Conservation (phyloP, 2,888 invertebrate species). For the Acanthopleura granulata region DNA sequence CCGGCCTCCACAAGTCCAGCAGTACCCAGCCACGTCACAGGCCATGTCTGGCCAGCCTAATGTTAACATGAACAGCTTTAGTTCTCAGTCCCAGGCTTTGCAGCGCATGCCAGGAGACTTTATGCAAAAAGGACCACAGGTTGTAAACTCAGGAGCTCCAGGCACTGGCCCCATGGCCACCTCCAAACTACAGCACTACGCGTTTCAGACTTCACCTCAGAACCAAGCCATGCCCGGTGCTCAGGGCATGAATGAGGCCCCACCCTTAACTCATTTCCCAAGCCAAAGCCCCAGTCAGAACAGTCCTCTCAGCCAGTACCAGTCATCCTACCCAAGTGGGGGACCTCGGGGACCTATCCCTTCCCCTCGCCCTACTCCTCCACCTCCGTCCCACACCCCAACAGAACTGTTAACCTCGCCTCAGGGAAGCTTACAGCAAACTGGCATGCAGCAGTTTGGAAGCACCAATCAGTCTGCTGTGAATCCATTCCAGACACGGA, state of each 20-base stretch:
- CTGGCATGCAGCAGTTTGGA: slow-evolving; percentile 40
- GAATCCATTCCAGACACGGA: slow-evolving; percentile 4
- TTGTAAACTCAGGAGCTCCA: neutral
- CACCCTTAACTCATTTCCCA: slow-evolving; percentile 44
- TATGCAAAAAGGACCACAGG: slow-evolving; percentile 8
- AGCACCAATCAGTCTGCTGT: slow-evolving; percentile 8
- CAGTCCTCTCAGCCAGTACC: slow-evolving; percentile 19
- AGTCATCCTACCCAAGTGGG: slow-evolving; percentile 30
- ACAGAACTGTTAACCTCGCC: slow-evolving; percentile 33
- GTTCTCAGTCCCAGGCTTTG: neutral
- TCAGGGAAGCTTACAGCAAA: slow-evolving; percentile 48
- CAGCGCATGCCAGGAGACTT: neutral
- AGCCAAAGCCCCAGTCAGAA: slow-evolving; percentile 49
- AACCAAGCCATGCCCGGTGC: slow-evolving; percentile 22
- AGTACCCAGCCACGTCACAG: neutral
- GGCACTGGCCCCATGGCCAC: neutral
- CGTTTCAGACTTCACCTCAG: slow-evolving; percentile 11
- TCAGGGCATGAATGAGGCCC: slow-evolving; percentile 32
- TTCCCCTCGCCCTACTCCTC: slow-evolving; percentile 28
- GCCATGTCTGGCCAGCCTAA: neutral
- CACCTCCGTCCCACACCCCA: slow-evolving; percentile 25
- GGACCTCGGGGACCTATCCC: slow-evolving; percentile 35
- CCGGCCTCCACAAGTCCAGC: neutral
- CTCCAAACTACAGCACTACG: slow-evolving; percentile 18
- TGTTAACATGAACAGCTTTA: neutral